Conservation (phyloP, 1,140 invertebrate species). For the Steinernema feltiae region DNA sequence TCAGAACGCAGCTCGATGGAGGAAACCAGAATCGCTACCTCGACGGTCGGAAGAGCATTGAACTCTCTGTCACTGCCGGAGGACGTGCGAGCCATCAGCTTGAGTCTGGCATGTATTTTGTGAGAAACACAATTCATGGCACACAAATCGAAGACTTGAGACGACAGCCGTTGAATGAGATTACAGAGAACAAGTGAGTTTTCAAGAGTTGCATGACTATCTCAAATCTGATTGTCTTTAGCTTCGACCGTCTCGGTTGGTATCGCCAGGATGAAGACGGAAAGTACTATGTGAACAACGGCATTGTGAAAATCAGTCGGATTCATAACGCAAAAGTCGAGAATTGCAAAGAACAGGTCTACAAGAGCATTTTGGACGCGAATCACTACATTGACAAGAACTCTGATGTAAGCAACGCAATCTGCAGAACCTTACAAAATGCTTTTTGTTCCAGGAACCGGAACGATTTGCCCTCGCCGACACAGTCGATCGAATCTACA, state of each 20-base stretch:
- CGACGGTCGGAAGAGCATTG: slow-evolving; percentile 20
- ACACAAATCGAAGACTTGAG: slow-evolving; percentile 33
- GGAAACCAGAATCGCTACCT: slow-evolving; percentile 34
- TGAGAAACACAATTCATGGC: slow-evolving; percentile 25
- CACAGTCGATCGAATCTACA: slow-evolving; percentile 21
- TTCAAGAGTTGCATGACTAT: not conserved
- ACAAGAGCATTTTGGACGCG: slow-evolving; percentile 25
- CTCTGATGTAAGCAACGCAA: not conserved
- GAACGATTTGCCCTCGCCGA: slow-evolving; percentile 22
- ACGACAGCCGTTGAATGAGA: slow-evolving; percentile 32
- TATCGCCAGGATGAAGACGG: slow-evolving; percentile 27
- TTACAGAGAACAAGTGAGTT: slow-evolving; percentile 36
- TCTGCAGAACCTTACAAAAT: not conserved
- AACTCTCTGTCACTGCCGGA: slow-evolving; percentile 32
- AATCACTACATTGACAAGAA: slow-evolving; percentile 20
- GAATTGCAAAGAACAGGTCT: slow-evolving; percentile 37
- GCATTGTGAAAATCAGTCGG: slow-evolving; percentile 26
- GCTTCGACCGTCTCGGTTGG: slow-evolving; percentile 38
- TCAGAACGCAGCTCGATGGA: slow-evolving; percentile 31
- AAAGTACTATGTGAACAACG: slow-evolving; percentile 33
- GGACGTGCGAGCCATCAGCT: slow-evolving; percentile 34
- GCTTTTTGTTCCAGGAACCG: slow-evolving; percentile 23
- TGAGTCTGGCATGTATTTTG: slow-evolving; percentile 38
- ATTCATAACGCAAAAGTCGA: slow-evolving; percentile 34
- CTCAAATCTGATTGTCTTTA: slow-evolving; percentile 12